Evolutionary conservation across 2,888 invertebrate genomes (phyloP).

Genomic region (Drosophila neotestacea): DNA sequence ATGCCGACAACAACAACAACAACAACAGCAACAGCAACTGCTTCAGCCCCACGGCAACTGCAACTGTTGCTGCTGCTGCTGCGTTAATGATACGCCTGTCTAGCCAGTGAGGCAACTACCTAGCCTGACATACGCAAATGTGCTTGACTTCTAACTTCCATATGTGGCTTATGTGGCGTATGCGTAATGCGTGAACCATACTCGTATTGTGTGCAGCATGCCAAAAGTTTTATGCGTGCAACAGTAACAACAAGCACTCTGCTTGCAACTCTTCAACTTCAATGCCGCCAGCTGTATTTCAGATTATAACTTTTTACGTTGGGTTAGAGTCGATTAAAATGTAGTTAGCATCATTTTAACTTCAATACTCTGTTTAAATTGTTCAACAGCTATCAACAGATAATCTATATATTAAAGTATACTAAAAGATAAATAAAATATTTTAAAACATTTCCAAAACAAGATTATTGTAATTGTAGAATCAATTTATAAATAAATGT

Average conservation of each 20-base stretch:
- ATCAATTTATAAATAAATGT: too few species aligned
- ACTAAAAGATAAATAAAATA: background rate
- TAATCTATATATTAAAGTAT: background rate
- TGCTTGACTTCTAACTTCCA: conserved; percentile 40
- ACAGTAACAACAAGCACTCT: conserved; percentile 1
- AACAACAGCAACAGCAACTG: conserved; percentile 8
- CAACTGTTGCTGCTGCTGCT: conserved; percentile 51
- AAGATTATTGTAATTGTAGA: too few species aligned
- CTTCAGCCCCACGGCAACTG: conserved; percentile 20
- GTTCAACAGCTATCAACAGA: too few species aligned
- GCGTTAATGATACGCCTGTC: conserved; percentile 79
- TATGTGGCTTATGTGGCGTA: conserved; percentile 63
- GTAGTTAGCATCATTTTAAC: background rate
- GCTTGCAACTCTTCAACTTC: background rate
- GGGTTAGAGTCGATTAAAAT: conserved; percentile 13
- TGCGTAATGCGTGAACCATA: conserved; percentile 55
- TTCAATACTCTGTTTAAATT: background rate
- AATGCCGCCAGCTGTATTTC: background rate
- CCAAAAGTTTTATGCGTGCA: conserved; percentile 24
- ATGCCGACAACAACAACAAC: conserved; percentile 48
- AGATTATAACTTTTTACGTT: background rate
- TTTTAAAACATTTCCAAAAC: background rate
- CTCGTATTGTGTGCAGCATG: conserved; percentile 26
- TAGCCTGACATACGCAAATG: conserved; percentile 55
- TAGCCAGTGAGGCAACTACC: conserved; percentile 40